Conservation (phyloP, 2,888 invertebrate species). For the Ctena decussata region DNA sequence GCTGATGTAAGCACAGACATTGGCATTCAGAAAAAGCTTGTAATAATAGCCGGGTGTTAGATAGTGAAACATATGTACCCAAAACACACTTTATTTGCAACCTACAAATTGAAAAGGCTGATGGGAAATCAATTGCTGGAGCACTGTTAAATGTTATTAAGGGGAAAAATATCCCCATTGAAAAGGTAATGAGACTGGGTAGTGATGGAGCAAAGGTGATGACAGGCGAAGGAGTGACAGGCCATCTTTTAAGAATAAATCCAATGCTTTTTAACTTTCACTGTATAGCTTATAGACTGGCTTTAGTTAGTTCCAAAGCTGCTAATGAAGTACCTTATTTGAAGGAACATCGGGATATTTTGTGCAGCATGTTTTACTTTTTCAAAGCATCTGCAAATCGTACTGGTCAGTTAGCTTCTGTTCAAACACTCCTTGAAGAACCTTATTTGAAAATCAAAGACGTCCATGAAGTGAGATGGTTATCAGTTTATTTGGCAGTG, state of each 20-base stretch:
- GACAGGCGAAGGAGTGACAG: slow-evolving; percentile 17
- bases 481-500: slow-evolving; percentile 26
- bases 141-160: neutral
- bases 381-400: slow-evolving; percentile 5
- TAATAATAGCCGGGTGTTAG: neutral
- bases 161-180: neutral
- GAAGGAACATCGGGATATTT: neutral
- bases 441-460: slow-evolving; percentile 36
- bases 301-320: slow-evolving; percentile 15
- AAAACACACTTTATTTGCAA: slow-evolving; percentile 22
- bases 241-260: slow-evolving; percentile 18
- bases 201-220: slow-evolving; percentile 15
- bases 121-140: slow-evolving; percentile 1
- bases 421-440: slow-evolving; percentile 28
- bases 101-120: neutral
- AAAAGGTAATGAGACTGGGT: slow-evolving; percentile 3
- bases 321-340: neutral
- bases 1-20: slow-evolving; percentile 13
- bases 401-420: neutral
- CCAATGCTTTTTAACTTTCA: slow-evolving; percentile 34
- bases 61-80: slow-evolving; percentile 7
- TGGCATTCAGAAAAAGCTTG: slow-evolving; percentile 23
- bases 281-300: slow-evolving; percentile 27
- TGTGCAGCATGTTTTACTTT: slow-evolving; percentile 14
- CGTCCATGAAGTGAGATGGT: slow-evolving; percentile 40